These are phyloP conservation scores for Pseudachorutes palmiensis DNA, from an alignment of 1,140 invertebrate species.

Conservation along the genomic window DNA sequence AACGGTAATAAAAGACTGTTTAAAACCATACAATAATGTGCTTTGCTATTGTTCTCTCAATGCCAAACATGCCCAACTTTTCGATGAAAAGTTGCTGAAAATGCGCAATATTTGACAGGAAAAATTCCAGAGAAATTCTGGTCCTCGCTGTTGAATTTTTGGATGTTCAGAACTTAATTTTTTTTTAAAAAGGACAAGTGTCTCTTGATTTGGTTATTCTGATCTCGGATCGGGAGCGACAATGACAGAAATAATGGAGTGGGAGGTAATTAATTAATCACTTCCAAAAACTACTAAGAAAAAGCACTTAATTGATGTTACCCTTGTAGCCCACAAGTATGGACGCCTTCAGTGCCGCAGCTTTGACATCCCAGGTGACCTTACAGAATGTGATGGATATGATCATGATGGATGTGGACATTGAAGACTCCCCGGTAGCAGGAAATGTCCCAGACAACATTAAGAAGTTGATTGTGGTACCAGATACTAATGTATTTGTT, in stretches of 20 bases:
- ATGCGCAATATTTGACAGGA: no score
- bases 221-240: no score
- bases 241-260: conserved; percentile 5
- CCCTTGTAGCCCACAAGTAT: not conserved
- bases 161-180: no score
- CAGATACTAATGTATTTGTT: conserved; percentile 37
- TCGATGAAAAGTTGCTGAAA: no score
- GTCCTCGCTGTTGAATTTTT: no score
- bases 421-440: conserved; percentile 3
- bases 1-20: no score
- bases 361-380: not conserved
- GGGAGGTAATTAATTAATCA: conserved; percentile 3
- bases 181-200: no score
- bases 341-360: not conserved
- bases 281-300: not conserved
- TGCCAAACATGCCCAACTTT: no score
- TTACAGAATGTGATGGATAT: not conserved
- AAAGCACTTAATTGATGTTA: not conserved
- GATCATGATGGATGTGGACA: conserved; percentile 21
- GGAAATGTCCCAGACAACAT: not conserved
- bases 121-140: no score
- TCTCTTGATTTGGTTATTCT: no score
- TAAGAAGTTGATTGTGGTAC: conserved; percentile 23
- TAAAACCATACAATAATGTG: no score
- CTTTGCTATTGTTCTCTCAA: no score